phyloP scores from a whole-genome alignment of 2,888 invertebrate species.

The Eurytoma californica region DNA sequence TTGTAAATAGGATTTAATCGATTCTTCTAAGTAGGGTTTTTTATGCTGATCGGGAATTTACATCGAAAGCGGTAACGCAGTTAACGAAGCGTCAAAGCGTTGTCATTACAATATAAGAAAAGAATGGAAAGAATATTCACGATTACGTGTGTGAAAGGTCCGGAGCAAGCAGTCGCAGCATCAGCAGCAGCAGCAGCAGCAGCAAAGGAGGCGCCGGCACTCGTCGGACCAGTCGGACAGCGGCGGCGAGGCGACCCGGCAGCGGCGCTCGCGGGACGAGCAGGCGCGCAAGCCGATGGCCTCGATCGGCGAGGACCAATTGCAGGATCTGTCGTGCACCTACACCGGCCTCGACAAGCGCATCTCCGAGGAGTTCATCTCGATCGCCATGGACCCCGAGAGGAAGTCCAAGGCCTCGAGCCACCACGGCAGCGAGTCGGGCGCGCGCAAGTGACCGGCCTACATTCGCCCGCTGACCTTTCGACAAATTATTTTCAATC shows the following conservation, averaged over 20 bases:
- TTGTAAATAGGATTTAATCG: no score
- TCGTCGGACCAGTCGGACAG: conserved; percentile 63
- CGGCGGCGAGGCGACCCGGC: conserved; percentile 26
- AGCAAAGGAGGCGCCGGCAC: conserved; percentile 61
- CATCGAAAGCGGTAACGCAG: no score
- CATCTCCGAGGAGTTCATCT: conserved; percentile 72
- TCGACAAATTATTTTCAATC: background rate
- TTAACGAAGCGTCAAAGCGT: no score
- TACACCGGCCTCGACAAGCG: conserved; percentile 73
- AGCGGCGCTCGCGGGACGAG: conserved; percentile 17
- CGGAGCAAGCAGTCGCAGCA: conserved; percentile 62
- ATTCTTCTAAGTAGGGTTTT: no score
- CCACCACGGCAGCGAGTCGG: conserved; percentile 69
- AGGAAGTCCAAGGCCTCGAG: conserved; percentile 71
- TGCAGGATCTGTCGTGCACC: conserved; percentile 69
- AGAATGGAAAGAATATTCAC: no score
- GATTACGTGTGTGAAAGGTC: conserved; percentile 58
- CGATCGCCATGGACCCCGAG: conserved; percentile 73
- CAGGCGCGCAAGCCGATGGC: conserved; percentile 58
- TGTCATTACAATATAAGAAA: no score
- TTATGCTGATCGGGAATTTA: no score
- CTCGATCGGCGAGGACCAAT: conserved; percentile 67
- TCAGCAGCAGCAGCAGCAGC: conserved; percentile 57
- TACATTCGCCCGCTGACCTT: background rate
- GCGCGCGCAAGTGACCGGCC: conserved; percentile 15